These are phyloP conservation scores for Drosophila neotestacea DNA, from an alignment of 2,888 invertebrate genomes.

Conservation along the genomic window DNA sequence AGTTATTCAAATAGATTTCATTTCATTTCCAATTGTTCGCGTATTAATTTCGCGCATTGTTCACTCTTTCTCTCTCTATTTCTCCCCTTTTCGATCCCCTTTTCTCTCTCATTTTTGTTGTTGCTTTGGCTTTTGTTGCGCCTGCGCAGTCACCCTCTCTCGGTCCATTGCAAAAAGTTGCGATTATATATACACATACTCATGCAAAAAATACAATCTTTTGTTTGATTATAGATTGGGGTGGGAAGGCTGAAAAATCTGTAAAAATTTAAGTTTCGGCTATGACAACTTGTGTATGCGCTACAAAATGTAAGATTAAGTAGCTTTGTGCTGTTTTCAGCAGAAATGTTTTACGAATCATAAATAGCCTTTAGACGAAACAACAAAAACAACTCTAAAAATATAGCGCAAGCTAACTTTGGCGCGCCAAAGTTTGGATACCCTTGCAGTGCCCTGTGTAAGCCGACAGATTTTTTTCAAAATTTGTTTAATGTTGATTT, in stretches of 20 bases:
- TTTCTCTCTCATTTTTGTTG: conserved; percentile 1
- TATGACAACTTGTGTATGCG: conserved; percentile 13
- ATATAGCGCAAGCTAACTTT: too few relatives aligned
- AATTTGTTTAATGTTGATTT: too few relatives aligned
- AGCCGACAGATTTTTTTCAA: too few relatives aligned
- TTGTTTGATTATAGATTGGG: conserved; percentile 20
- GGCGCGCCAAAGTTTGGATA: too few relatives aligned
- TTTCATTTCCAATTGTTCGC: conserved; percentile 61
- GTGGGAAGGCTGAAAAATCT: conserved; percentile 15
- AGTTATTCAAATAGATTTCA: conserved; percentile 74
- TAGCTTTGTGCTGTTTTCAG: background rate
- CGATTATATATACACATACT: conserved; percentile 30
- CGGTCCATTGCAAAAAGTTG: conserved; percentile 31
- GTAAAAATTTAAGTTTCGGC: background rate
- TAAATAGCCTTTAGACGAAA: too few relatives aligned
- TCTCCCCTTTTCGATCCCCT: background rate
- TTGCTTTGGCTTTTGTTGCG: conserved; percentile 38
- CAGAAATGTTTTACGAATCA: too few relatives aligned
- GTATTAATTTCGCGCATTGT: conserved; percentile 60
- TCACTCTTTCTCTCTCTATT: background rate
- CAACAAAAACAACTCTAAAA: too few relatives aligned
- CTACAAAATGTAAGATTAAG: background rate
- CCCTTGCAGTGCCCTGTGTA: too few relatives aligned
- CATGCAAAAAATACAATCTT: background rate
- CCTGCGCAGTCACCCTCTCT: conserved; percentile 39